phyloP scores from a whole-genome alignment of 2,113 vertebrate genomes.

The Microcebus jonahi region DNA sequence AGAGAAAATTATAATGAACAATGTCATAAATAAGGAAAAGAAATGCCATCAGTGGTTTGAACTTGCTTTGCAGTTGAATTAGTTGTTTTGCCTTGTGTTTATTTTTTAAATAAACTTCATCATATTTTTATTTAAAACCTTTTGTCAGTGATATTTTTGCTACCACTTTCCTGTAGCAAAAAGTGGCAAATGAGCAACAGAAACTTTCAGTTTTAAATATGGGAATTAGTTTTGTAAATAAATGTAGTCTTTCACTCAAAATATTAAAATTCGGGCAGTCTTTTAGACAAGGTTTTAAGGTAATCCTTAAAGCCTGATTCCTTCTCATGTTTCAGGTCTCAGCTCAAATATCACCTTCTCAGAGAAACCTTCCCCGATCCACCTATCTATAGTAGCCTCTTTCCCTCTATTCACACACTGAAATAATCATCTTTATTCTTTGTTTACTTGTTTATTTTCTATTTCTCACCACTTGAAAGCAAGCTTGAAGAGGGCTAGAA shows the following conservation, averaged over 20 bases:
- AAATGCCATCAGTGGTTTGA: not conserved
- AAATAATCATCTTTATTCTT: not conserved
- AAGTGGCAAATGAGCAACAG: not conserved
- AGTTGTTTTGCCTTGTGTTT: not conserved
- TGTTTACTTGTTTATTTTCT: not conserved
- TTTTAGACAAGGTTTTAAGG: not conserved
- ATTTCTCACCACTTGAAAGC: not conserved
- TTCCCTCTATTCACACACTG: not conserved
- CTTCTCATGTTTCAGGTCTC: not conserved
- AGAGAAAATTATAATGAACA: not conserved
- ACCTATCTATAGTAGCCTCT: not conserved
- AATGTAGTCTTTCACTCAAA: not conserved
- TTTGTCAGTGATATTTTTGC: constrained; percentile 15
- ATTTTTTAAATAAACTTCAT: constrained; percentile 26
- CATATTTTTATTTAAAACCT: constrained; percentile 16
- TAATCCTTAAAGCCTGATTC: not conserved
- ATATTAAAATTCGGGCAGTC: not conserved
- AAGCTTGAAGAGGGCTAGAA: not conserved
- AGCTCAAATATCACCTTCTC: constrained; percentile 12
- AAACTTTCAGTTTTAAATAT: not conserved
- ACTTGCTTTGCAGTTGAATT: not conserved
- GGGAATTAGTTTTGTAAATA: not conserved
- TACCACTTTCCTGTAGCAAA: not conserved
- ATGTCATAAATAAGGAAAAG: not conserved
- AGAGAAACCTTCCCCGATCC: not conserved